Percentiles rank a stretch among this genome's conserved stretches.
Evolutionary conservation across 2,888 invertebrate genomes (phyloP).

Genomic region (Chesias legatella): DNA sequence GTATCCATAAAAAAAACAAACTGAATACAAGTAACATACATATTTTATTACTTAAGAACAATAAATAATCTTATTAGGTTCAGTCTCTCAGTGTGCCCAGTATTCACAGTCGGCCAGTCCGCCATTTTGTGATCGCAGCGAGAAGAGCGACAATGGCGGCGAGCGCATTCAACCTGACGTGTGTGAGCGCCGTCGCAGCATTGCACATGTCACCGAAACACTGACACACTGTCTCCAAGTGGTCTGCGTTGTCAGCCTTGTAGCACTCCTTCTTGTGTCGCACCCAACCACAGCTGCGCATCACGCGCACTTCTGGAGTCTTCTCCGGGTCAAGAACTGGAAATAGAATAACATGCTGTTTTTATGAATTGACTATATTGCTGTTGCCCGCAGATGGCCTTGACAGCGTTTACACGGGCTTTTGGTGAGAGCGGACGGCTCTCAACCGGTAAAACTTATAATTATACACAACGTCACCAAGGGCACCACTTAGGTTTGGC

Average conservation of each 20-base stretch:
- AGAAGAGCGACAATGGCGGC: slow-evolving; percentile 32
- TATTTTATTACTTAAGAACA: background rate
- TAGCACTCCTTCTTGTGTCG: slow-evolving; percentile 70
- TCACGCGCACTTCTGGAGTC: slow-evolving; percentile 63
- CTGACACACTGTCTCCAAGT: slow-evolving; percentile 80
- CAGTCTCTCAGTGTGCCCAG: slow-evolving; percentile 6
- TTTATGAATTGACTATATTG: too few relatives aligned
- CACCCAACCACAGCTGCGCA: slow-evolving; percentile 82
- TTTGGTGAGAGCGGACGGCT: too few relatives aligned
- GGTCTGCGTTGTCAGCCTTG: slow-evolving; percentile 80
- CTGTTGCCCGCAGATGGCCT: too few relatives aligned
- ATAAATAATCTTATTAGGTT: slow-evolving; percentile 2
- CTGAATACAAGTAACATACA: too few relatives aligned
- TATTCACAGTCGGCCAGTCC: slow-evolving; percentile 18
- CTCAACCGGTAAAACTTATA: too few relatives aligned
- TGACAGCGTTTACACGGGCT: too few relatives aligned
- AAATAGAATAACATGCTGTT: slow-evolving; percentile 26
- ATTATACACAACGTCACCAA: too few relatives aligned
- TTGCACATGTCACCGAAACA: slow-evolving; percentile 83
- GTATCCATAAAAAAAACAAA: too few relatives aligned
- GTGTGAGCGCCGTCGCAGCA: slow-evolving; percentile 37
- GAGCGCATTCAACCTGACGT: slow-evolving; percentile 40
- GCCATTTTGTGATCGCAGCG: slow-evolving; percentile 36
- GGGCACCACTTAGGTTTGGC: too few relatives aligned
- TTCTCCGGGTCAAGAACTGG: slow-evolving; percentile 55